Evolutionary conservation across 2,888 invertebrate genomes (phyloP).

Genomic region (Plebejus anna): DNA sequence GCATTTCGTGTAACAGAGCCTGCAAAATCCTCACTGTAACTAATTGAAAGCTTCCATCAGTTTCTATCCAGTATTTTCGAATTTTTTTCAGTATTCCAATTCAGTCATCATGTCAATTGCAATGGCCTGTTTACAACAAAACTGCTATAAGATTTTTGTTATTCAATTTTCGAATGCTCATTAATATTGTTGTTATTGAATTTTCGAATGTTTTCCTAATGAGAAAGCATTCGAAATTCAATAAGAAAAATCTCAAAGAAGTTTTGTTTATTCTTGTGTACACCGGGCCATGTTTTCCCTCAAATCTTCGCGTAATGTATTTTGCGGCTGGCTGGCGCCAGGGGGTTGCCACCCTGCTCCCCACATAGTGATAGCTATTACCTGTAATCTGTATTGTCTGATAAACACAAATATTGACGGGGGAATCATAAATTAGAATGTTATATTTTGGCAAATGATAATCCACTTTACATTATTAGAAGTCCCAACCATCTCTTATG

Average conservation of each 20-base stretch:
- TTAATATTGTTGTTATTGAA: neutral
- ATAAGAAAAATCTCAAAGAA: neutral
- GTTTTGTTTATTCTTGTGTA: neutral
- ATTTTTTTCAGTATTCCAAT: too few relatives aligned
- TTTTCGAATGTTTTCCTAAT: neutral
- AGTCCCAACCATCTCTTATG: neutral
- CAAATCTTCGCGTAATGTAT: neutral
- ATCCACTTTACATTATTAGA: neutral
- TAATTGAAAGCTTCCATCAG: too few relatives aligned
- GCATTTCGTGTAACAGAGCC: too few relatives aligned
- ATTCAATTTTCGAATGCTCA: neutral
- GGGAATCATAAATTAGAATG: neutral
- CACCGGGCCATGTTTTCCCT: neutral
- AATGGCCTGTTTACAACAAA: too few relatives aligned
- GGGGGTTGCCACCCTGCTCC: neutral
- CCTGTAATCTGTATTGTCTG: neutral
- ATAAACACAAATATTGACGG: neutral
- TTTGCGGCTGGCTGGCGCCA: neutral
- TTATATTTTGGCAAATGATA: neutral
- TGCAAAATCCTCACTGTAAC: too few relatives aligned
- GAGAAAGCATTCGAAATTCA: neutral
- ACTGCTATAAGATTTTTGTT: neutral
- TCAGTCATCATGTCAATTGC: too few relatives aligned
- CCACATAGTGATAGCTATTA: slow-evolving; percentile 5
- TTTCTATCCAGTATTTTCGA: too few relatives aligned